Conservation (phyloP, 2,888 invertebrate species). For the Icerya purchasi region DNA sequence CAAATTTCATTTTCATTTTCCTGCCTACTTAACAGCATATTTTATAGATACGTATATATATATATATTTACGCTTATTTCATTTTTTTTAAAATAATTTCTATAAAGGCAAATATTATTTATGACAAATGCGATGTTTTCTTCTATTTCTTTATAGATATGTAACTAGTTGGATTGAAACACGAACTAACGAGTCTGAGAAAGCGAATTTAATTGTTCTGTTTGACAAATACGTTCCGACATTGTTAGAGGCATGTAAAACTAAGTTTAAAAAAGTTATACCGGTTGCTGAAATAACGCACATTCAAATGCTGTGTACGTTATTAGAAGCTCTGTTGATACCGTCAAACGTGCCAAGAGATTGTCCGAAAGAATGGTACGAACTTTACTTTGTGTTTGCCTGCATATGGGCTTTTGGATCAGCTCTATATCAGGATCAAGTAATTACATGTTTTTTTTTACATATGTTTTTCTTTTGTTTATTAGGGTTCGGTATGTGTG, state of each 20-base stretch:
- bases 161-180: conserved; percentile 76
- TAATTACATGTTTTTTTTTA: conserved; percentile 17
- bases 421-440: conserved; percentile 62
- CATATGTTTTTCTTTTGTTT: not conserved
- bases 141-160: no score
- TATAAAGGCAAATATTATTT: no score
- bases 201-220: conserved; percentile 58
- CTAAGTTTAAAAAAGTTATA: conserved; percentile 68
- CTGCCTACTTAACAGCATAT: no score
- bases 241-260: conserved; percentile 48
- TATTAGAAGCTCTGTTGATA: conserved; percentile 65
- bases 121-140: no score
- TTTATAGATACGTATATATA: not conserved
- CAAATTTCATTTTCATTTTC: no score
- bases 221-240: conserved; percentile 86
- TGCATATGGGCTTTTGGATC: conserved; percentile 89
- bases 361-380: conserved; percentile 84
- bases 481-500: not conserved
- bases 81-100: not conserved
- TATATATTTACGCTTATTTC: not conserved
- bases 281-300: conserved; percentile 78
- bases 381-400: conserved; percentile 78
- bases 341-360: conserved; percentile 61
- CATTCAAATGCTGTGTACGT: conserved; percentile 63
- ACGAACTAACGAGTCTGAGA: conserved; percentile 45